A percentile compares a stretch with the other conserved stretches of the same genome.
Conservation (phyloP, 1,140 invertebrate genomes). For the Lordiphosa stackelbergi region DNA sequence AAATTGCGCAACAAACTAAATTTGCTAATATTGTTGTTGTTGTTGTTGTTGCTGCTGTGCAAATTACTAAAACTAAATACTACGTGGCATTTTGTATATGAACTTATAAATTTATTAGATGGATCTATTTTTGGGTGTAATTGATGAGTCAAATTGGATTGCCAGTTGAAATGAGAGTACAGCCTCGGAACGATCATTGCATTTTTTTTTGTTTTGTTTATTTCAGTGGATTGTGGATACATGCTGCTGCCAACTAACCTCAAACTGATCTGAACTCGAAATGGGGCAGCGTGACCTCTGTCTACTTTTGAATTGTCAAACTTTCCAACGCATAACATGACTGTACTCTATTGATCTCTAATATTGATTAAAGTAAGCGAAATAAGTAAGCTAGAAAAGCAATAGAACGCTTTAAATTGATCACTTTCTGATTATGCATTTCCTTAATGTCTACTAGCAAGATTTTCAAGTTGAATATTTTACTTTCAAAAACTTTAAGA, state of each 20-base stretch:
- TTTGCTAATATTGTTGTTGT: constrained; percentile 24
- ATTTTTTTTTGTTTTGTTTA: constrained; percentile 10
- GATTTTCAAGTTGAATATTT: no score
- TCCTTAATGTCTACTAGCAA: no score
- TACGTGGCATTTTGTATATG: constrained; percentile 24
- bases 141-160: constrained; percentile 36
- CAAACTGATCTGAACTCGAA: not conserved
- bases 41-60: constrained; percentile 38
- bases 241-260: constrained; percentile 15
- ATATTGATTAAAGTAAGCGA: no score
- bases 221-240: constrained; percentile 6
- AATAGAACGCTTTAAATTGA: no score
- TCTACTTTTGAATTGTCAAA: no score
- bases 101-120: constrained; percentile 2
- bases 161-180: constrained; percentile 25
- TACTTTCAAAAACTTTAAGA: no score
- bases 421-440: no score
- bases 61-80: constrained; percentile 35
- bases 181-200: constrained; percentile 13
- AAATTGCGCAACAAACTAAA: constrained; percentile 45
- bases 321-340: no score
- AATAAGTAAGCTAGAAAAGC: no score
- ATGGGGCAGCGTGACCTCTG: no score
- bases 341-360: no score
- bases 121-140: constrained; percentile 19